Base-by-base conservation (phyloP, 1,140 invertebrate genomes). In the Heliothis virescens region DNA sequence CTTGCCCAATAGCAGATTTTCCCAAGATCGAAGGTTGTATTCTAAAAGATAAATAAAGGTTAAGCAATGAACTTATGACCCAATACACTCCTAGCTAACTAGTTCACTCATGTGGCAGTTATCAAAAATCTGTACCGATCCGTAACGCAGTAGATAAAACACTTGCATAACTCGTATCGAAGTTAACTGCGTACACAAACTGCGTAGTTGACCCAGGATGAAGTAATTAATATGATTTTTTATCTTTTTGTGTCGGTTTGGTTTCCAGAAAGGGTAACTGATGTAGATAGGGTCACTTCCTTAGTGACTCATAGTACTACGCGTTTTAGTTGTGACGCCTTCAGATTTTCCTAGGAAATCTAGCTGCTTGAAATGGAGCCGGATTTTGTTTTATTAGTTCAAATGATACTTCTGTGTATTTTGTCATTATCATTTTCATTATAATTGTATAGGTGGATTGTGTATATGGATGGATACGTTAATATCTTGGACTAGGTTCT, bases 211-310 rank as follows among this genome's bases (percentile, higher is more conserved):
- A 79, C 69, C 78, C 76, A 34, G 57, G 53, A 57, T 62, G 67
- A 21, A 59, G 53, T 53, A 71, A 76, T 69, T 16, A 78, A n/a
- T 78, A 57, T 69, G 75, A 59, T 76, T 80, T 65, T 50, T 69
- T 80, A 69, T 69, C 72, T n/a, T 75, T 60, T 50, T 41, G 62
- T 67, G 34, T 67, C 72, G 63, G 69, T 69, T 62, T 26, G 48
- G 57, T 82, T 85, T 81, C 83, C 76, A 79, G 81, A 84, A 85
- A 77, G 69, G 53, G 52, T 79, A 29, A 50, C 59, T 69, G 74
- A 59, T 59, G 21, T 55, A 76, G 74, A 80, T 80, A 82, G 48
- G 5, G 50, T 34, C 13, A 81, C 73, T 76, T 81, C 79, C 73
- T 77, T 63, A 47, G 52, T 77, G 79, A 76, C 63, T 80, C 79